A percentile compares a stretch with the other conserved stretches of the same genome.
These are phyloP conservation scores for Nomada ferruginata DNA, from an alignment of 2,888 invertebrate genomes.

Conservation along the genomic window DNA sequence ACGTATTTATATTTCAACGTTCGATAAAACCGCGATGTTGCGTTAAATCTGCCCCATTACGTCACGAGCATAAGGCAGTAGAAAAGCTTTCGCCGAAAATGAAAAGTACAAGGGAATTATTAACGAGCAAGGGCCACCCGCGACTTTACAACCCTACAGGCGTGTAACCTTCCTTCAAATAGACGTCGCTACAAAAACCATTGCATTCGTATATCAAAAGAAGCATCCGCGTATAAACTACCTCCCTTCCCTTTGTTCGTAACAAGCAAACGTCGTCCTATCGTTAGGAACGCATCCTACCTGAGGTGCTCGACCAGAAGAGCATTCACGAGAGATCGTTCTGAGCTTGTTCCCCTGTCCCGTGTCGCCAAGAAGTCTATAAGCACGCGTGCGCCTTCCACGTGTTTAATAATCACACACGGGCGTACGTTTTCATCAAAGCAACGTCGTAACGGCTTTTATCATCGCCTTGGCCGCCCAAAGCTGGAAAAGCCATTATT, in stretches of 20 bases:
- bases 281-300: not conserved
- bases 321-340: not conserved
- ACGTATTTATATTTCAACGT: no score
- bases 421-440: constrained; percentile 26
- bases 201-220: not conserved
- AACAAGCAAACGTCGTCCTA: not conserved
- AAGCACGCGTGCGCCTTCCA: not conserved
- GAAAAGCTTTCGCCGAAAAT: no score
- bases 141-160: not conserved
- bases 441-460: constrained; percentile 30
- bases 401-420: constrained; percentile 26
- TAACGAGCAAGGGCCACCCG: no score
- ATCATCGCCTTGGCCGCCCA: constrained; percentile 17
- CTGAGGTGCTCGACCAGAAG: not conserved
- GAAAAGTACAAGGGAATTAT: no score
- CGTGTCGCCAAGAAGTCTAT: not conserved
- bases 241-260: not conserved
- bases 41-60: no score
- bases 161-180: not conserved
- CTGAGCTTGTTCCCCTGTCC: constrained; percentile 24
- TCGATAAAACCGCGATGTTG: no score
- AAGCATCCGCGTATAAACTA: constrained; percentile 12
- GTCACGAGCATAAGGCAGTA: no score
- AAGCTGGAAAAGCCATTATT: constrained; percentile 46
- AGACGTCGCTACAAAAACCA: not conserved